Evolutionary conservation across 2,888 invertebrate genomes (phyloP).

Genomic region (Coleophora deauratella): DNA sequence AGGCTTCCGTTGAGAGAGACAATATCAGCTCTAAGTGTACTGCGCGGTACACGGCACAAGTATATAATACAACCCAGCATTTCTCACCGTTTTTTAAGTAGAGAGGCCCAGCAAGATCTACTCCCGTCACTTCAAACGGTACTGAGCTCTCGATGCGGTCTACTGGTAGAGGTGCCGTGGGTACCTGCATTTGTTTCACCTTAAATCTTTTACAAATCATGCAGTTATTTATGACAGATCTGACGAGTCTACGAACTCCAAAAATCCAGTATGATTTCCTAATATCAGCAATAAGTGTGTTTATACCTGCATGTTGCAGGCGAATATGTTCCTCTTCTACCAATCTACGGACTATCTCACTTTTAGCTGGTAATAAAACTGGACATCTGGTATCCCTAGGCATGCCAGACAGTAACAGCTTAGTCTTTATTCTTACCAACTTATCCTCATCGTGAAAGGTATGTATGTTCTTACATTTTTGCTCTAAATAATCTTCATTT

Average conservation of each 20-base stretch:
- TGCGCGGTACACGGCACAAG: slow-evolving; percentile 8
- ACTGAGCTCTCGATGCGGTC: neutral
- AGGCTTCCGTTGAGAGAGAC: neutral
- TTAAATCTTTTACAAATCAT: slow-evolving; percentile 3
- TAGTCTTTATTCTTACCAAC: too few relatives aligned
- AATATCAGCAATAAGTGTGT: neutral
- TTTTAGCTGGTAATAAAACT: too few relatives aligned
- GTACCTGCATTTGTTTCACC: neutral
- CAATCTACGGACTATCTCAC: neutral
- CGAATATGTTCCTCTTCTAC: neutral
- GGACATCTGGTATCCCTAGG: too few relatives aligned
- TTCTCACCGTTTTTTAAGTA: slow-evolving; percentile 1
- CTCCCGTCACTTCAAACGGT: slow-evolving; percentile 7
- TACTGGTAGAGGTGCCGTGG: slow-evolving; percentile 1
- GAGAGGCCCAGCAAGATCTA: slow-evolving; percentile 9
- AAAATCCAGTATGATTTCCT: slow-evolving; percentile 6
- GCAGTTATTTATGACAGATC: slow-evolving; percentile 1
- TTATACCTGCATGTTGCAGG: slow-evolving; percentile 1
- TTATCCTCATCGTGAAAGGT: too few relatives aligned
- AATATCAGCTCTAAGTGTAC: slow-evolving; percentile 6
- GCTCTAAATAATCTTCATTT: too few relatives aligned
- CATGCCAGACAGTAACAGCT: too few relatives aligned
- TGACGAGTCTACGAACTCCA: slow-evolving; percentile 1
- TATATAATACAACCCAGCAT: slow-evolving; percentile 8
- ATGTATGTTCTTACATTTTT: too few relatives aligned